Base-by-base conservation (phyloP, 1,140 invertebrate genomes). In the Lerema accius region DNA sequence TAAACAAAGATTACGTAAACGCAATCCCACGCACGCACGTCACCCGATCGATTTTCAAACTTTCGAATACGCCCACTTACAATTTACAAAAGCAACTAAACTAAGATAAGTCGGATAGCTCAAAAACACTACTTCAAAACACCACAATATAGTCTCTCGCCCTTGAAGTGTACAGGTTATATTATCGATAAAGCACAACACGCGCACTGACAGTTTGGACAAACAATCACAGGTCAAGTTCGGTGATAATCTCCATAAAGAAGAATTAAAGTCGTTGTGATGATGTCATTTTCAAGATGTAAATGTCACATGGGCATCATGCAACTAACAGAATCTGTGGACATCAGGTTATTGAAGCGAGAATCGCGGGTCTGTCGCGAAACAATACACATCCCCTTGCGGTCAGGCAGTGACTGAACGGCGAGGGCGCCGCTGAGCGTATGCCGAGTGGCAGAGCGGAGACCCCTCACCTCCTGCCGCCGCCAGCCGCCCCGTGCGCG, bases 1-100 rank as follows among this genome's bases (percentile, higher is more conserved):
- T 90, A 90, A 90, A 90, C 88, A 90, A 90, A 89, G 82, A 89
- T 90, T 90, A 89, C 86, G 84, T 90, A 89, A 90, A 90, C 75
- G 76, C 76, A 89, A 90, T 89, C 87, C 86, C 84, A 90, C 86
- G 84, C 84, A 89, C 81, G 80, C 81, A 85, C 87, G 82, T 86
- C 82, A 85, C 77, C 82, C 84, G 75, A 90, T 90, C 87, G 87
- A 90, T 90, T 90, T 83, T 86, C 74, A 90, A 90, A 90, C 86
- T 90, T 90, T 90, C 82, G 83, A 89, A 87, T 90, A 90, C 87
- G 87, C 87, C 87, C 85, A 90, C 87, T 84, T 84, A 87, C 58
- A 83, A 80, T 78, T 80, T 82, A 84, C 63, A 82, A 81, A 71
- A 82, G 70, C 67, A 78, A 71, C 72, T 74, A 80, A 71, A 65